Base-by-base conservation (phyloP, 2,113 vertebrate species). In the Suncus etruscus region DNA sequence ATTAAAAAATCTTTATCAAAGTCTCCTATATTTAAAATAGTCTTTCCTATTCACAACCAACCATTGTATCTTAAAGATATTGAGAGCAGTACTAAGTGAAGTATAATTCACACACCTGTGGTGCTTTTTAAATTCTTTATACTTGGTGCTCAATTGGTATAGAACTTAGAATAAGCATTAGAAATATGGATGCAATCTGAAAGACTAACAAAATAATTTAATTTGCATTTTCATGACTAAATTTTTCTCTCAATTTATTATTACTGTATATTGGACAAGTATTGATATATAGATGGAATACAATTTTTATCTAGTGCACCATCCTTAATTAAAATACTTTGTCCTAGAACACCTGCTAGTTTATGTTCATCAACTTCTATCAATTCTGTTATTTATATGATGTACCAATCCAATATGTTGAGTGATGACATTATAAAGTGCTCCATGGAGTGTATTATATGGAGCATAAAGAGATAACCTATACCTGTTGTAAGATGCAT, bases 1-100 rank as follows among this genome's bases (percentile, higher is more conserved):
- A 81, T 82, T 89, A 27, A 76, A 79, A 78, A 85, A 75, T 20
- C 10, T 65, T 65, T n/a, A 68, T 10, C n/a, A 20, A 86, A 68
- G 11, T 69, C 11, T 8, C 4, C 18, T 82, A 65, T 65, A 29
- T 15, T 79, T 22, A 61, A 61, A 61, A 61, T 16, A 61, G 18
- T 2, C 20, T 18, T 5, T 61, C 18, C 58, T 16, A 61, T 61
- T 20, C 58, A 20, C 15, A 61, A 61, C 58, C 58, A 61, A 61
- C 6, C 58, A 61, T 61, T 61, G 7, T 6, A 61, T 61, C 22
- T 61, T 61, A 61, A 6, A 61, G 22, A 61, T 1, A 61, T 5
- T 5, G 0, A 72, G 7, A 11, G 8, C 51, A 70, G 51, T 1
- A 14, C 8, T 79, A 63, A 88, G 32, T 32, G 39, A 70, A 83